These are phyloP conservation scores for Belonocnema kinseyi DNA, from an alignment of 1,140 invertebrate species.

Conservation along the genomic window DNA sequence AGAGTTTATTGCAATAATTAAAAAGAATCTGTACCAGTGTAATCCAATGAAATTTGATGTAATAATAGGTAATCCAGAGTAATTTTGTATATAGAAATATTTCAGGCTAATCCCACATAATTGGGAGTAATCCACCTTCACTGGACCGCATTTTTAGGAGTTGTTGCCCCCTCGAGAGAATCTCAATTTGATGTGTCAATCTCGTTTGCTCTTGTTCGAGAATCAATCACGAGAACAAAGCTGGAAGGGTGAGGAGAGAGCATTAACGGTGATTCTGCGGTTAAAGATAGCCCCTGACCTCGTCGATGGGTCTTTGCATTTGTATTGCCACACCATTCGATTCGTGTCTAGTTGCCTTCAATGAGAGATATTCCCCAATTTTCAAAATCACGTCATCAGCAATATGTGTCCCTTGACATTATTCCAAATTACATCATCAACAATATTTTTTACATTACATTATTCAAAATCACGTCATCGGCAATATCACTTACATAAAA, in stretches of 20 bases:
- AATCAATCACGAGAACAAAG: background rate
- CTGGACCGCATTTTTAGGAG: no score
- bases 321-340: conserved; percentile 6
- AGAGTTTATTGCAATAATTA: no score
- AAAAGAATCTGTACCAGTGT: no score
- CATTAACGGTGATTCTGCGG: conserved; percentile 11
- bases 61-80: no score
- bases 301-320: conserved; percentile 1
- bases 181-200: background rate
- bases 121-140: no score
- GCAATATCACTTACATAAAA: no score
- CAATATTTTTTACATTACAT: no score
- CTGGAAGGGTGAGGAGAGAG: background rate
- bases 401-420: no score
- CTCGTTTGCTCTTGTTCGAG: background rate
- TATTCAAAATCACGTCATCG: background rate
- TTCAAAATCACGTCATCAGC: background rate
- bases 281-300: conserved; percentile 51
- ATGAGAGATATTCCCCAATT: background rate
- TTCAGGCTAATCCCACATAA: no score
- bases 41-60: no score
- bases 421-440: background rate
- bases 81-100: no score
- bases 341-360: background rate
- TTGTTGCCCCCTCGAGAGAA: background rate